Evolutionary conservation across 2,797 vertebrate species (phyloP), one percentile per base, ranked within the genome.

Genomic region (Anomalospiza imberbis): DNA sequence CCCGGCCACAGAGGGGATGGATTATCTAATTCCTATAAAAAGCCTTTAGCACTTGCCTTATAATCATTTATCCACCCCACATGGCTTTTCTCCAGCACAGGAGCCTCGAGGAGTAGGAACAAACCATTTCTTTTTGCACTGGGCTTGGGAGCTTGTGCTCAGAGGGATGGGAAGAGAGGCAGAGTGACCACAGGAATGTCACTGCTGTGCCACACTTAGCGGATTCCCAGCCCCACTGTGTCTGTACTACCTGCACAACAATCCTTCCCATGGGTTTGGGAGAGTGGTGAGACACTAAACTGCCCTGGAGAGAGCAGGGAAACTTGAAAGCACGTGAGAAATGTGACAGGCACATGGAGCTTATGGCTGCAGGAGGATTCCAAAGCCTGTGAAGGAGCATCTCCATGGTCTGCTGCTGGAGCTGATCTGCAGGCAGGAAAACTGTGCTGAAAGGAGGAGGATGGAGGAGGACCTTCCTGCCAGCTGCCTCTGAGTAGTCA

Each of bases 281-380:
- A 67, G 51, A 24, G 17, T 13, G 29, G 12, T 6, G 50, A 25
- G 81, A 76, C 9, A 2, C 24, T 48, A 20, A 34, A 21, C 10
- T 44, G n/a, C 16, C 44, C 48, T 62, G 57, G 40, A 57, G 80
- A 36, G 48, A 72, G 44, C 24, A 8, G 31, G 44, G 60, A 36
- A 57, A 11, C 40, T 34, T 67, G 85, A 44, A 87, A 44, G 24
- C 20, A 28, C 0, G 0, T 14, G 66, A 40, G 61, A 19, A 40
- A 42, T 2, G 1, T 11, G 61, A 22, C 2, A 6, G 36, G 38
- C 26, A 15, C 6, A 0, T 9, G 55, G 72, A 60, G 55, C 61
- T 58, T 4, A 0, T 40, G 20, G 60, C 65, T 47, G n/a, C 21
- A 12, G 76, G 79, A 26, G 24, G 44, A n/a, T 81, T 63, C 86